Conservation (phyloP, 1,140 invertebrate genomes). For the Drosophila equinoxialis region DNA sequence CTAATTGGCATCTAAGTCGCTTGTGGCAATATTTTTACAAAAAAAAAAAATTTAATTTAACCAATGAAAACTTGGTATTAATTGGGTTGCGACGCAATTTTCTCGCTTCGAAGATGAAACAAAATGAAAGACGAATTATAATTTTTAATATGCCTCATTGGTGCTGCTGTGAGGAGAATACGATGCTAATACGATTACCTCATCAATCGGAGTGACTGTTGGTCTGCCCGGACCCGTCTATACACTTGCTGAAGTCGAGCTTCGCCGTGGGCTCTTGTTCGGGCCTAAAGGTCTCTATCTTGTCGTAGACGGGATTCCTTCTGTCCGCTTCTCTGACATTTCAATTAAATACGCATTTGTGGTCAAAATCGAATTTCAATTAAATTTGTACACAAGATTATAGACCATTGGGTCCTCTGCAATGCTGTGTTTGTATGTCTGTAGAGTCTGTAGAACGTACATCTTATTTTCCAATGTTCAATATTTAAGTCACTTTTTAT, state of each 20-base stretch:
- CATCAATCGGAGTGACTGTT: constrained; percentile 18
- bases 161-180: constrained; percentile 34
- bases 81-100: constrained; percentile 41
- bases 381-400: constrained; percentile 63
- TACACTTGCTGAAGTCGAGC: too few relatives aligned
- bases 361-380: constrained; percentile 63
- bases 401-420: constrained; percentile 45
- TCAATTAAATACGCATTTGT: constrained; percentile 75
- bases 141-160: constrained; percentile 58
- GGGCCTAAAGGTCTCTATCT: background rate
- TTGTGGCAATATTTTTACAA: constrained; percentile 27
- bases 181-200: constrained; percentile 67
- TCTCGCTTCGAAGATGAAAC: constrained; percentile 35
- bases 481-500: constrained; percentile 32
- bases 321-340: constrained; percentile 33
- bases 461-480: constrained; percentile 35
- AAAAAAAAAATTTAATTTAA: constrained; percentile 23
- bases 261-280: background rate
- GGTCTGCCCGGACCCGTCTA: too few relatives aligned
- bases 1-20: background rate
- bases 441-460: background rate
- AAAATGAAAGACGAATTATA: constrained; percentile 53
- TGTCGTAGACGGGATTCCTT: background rate
- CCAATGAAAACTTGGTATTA: constrained; percentile 8
- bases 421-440: background rate